These are phyloP conservation scores for Phrynosoma platyrhinos DNA, from an alignment of 2,113 vertebrate species.

Conservation along the genomic window DNA sequence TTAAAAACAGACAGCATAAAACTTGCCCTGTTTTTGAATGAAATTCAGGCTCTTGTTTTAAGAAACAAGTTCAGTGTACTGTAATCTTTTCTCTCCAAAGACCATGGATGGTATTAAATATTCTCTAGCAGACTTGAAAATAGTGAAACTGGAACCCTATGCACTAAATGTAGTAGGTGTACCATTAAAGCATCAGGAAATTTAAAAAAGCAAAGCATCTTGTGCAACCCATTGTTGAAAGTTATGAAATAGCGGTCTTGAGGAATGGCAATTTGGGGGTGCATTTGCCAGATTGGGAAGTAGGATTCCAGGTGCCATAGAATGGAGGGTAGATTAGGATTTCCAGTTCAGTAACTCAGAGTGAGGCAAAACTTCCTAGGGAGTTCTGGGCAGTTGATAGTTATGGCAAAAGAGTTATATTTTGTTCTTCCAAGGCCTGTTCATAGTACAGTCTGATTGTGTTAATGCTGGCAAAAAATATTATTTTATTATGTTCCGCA, in stretches of 20 bases:
- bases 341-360: no score
- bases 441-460: neutral
- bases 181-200: neutral
- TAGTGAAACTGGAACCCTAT: neutral
- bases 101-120: neutral
- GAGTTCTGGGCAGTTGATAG: neutral
- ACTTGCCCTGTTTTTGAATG: neutral
- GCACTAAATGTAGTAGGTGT: neutral
- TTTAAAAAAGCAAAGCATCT: neutral
- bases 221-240: neutral
- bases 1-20: neutral
- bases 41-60: neutral
- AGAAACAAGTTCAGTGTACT: neutral
- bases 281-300: neutral
- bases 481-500: neutral
- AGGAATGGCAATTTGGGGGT: neutral
- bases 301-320: neutral
- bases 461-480: neutral
- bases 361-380: neutral
- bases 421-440: neutral
- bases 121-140: neutral
- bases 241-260: neutral
- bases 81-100: neutral
- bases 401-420: neutral
- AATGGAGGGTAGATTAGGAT: neutral